These are phyloP conservation scores for Drosophila kuntzei DNA, from an alignment of 2,888 invertebrate genomes.

Conservation along the genomic window DNA sequence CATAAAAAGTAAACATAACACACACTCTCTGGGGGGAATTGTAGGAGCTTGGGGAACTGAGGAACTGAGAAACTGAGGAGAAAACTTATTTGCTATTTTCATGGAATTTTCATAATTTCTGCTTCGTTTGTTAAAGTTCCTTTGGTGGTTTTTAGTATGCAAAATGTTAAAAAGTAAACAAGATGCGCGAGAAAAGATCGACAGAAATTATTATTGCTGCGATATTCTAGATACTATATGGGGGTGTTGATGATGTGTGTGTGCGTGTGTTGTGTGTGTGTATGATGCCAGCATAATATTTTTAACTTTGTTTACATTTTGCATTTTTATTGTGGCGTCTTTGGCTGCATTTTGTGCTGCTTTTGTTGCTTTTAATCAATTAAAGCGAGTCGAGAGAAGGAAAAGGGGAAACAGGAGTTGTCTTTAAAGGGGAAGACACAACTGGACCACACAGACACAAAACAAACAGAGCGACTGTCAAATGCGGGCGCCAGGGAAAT, in stretches of 20 bases:
- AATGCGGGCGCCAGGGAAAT: constrained; percentile 62
- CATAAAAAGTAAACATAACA: constrained; percentile 77
- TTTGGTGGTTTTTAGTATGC: constrained; percentile 62
- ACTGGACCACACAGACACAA: constrained; percentile 65
- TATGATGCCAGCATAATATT: constrained; percentile 67
- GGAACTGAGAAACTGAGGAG: constrained; percentile 1
- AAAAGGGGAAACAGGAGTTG: constrained; percentile 1
- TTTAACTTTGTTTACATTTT: constrained; percentile 80
- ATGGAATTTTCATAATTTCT: constrained; percentile 81
- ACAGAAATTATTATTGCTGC: constrained; percentile 52
- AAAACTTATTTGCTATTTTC: constrained; percentile 81
- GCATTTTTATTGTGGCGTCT: constrained; percentile 80
- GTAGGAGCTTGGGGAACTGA: not conserved
- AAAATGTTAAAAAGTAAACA: constrained; percentile 75
- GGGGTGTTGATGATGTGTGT: constrained; percentile 16
- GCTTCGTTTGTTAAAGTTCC: constrained; percentile 62
- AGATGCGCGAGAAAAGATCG: constrained; percentile 47
- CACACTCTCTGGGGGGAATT: constrained; percentile 31
- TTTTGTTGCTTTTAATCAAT: constrained; percentile 76
- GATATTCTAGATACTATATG: constrained; percentile 48
- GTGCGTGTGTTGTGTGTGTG: constrained; percentile 10
- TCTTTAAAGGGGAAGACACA: constrained; percentile 19
- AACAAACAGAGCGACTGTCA: constrained; percentile 15
- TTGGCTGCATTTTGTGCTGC: constrained; percentile 49
- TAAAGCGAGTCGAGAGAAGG: constrained; percentile 58